These are phyloP conservation scores for Odocoileus hemionus DNA, from an alignment of 2,113 vertebrate species.

Conservation along the genomic window DNA sequence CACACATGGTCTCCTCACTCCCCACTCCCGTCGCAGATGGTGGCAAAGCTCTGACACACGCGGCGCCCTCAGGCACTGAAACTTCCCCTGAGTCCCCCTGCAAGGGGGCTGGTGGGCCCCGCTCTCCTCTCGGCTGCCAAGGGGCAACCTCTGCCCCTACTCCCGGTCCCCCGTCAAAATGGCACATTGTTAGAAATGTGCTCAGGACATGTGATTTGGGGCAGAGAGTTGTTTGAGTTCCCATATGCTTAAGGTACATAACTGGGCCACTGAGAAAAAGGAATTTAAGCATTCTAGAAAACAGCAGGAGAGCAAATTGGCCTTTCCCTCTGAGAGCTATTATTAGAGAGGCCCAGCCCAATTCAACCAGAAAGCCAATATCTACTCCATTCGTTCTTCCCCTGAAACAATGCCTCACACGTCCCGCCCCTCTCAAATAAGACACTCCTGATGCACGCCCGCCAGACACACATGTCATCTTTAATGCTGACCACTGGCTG, in stretches of 20 bases:
- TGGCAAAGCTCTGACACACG: slow-evolving; percentile 32
- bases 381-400: background rate
- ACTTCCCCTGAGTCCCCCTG: slow-evolving; percentile 14
- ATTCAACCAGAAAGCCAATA: slow-evolving; percentile 66
- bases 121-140: background rate
- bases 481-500: background rate
- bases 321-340: slow-evolving; percentile 69
- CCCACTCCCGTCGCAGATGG: slow-evolving; percentile 42
- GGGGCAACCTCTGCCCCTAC: background rate
- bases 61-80: background rate
- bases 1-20: slow-evolving; percentile 30
- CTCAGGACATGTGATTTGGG: slow-evolving; percentile 49
- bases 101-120: background rate
- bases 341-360: slow-evolving; percentile 71
- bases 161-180: slow-evolving; percentile 9
- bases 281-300: slow-evolving; percentile 72
- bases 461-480: background rate
- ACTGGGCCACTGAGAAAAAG: slow-evolving; percentile 75
- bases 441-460: background rate
- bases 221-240: slow-evolving; percentile 68
- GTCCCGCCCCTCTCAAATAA: background rate
- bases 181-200: slow-evolving; percentile 43
- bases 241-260: slow-evolving; percentile 71
- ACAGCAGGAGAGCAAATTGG: slow-evolving; percentile 74
- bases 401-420: background rate